Percentiles rank a stretch among this genome's conserved stretches.
phyloP scores from a whole-genome alignment of 2,113 vertebrate genomes.

The chimpanzee (Pan troglodytes) region NHGRI_mPanTro3-v2.1_pri NC_072398.2:138752501-138753000 shows the following conservation, averaged over 20 bases:
- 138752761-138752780: not conserved
- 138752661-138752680: not conserved
- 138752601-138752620: conserved; percentile 15
- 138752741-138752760: not conserved
- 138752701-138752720: not conserved
- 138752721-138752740: not conserved
- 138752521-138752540: not conserved
- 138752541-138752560: not conserved
- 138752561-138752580: not conserved
- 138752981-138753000: not conserved
- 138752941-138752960: not conserved
- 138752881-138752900: not conserved
- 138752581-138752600: not conserved
- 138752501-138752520: not conserved
- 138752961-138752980: not conserved
- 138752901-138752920: not conserved
- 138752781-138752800: not conserved
- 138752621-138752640: not conserved
- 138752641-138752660: conserved; percentile 2
- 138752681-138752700: not conserved
- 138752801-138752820: not conserved
- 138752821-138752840: not conserved
- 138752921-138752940: not conserved
- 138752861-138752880: not conserved
- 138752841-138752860: not conserved